Evolutionary conservation across 2,888 invertebrate genomes (phyloP).

Genomic region (Allolobophora icterica): DNA sequence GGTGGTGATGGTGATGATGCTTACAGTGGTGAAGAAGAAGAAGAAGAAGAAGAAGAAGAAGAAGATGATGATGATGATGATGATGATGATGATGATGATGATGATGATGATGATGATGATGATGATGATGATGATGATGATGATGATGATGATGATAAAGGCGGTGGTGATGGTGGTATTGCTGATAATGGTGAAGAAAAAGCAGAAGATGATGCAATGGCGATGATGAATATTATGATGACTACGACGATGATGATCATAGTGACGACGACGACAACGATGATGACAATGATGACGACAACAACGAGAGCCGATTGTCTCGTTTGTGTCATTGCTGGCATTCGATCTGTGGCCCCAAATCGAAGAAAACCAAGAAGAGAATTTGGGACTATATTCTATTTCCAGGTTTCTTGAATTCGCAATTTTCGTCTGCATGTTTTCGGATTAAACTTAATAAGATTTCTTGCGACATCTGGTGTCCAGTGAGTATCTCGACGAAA

Average conservation of each 20-base stretch:
- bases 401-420: too few species aligned
- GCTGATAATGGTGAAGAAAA: background rate
- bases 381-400: too few species aligned
- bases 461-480: background rate
- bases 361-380: too few species aligned
- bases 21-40: background rate
- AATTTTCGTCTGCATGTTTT: too few species aligned
- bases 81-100: constrained; percentile 5
- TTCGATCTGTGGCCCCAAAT: background rate
- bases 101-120: constrained; percentile 14
- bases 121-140: background rate
- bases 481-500: background rate
- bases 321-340: background rate
- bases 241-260: background rate
- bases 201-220: too few species aligned
- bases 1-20: constrained; percentile 19
- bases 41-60: background rate
- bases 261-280: background rate
- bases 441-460: too few species aligned
- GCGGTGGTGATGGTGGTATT: background rate
- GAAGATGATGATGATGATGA: constrained; percentile 12
- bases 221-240: background rate
- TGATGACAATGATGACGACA: constrained; percentile 22
- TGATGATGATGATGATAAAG: background rate
- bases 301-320: background rate